phyloP scores from a whole-genome alignment of 1,140 invertebrate species.

The Trachymyrmex septentrionalis region DNA sequence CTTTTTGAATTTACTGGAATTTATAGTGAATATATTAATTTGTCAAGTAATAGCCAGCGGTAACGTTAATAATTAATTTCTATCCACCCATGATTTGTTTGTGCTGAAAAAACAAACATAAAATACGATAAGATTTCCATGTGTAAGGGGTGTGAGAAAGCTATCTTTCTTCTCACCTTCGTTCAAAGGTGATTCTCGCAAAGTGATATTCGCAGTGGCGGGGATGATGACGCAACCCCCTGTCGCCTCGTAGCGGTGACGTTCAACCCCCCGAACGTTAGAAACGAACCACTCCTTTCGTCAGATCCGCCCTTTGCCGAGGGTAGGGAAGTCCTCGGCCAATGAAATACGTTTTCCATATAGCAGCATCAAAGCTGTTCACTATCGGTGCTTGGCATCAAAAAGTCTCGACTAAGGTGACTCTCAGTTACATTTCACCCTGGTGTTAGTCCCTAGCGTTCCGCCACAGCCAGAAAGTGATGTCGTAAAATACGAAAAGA shows the following conservation, averaged over 20 bases:
- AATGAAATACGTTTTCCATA: slow-evolving; percentile 65
- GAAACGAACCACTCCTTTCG: slow-evolving; percentile 70
- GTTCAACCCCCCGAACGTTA: slow-evolving; percentile 66
- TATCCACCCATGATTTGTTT: background rate
- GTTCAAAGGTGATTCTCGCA: slow-evolving; percentile 52
- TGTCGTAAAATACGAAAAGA: background rate
- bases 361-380: slow-evolving; percentile 72
- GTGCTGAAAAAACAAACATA: background rate
- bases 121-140: slow-evolving; percentile 4
- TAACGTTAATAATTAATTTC: background rate
- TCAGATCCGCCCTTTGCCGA: slow-evolving; percentile 77
- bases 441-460: slow-evolving; percentile 61
- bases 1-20: background rate
- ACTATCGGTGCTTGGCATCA: slow-evolving; percentile 69
- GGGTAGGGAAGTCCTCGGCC: slow-evolving; percentile 78
- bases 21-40: background rate
- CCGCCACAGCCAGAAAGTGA: background rate
- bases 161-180: slow-evolving; percentile 69
- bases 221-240: slow-evolving; percentile 58
- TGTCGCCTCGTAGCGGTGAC: slow-evolving; percentile 27
- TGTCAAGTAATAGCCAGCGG: background rate
- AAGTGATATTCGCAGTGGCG: slow-evolving; percentile 35
- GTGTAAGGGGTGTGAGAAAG: slow-evolving; percentile 58
- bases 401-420: slow-evolving; percentile 80
- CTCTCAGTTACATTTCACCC: slow-evolving; percentile 79